These are phyloP conservation scores for Pseudococcus jackbeardsleyi DNA, from an alignment of 2,888 invertebrate genomes.

Conservation along the genomic window DNA sequence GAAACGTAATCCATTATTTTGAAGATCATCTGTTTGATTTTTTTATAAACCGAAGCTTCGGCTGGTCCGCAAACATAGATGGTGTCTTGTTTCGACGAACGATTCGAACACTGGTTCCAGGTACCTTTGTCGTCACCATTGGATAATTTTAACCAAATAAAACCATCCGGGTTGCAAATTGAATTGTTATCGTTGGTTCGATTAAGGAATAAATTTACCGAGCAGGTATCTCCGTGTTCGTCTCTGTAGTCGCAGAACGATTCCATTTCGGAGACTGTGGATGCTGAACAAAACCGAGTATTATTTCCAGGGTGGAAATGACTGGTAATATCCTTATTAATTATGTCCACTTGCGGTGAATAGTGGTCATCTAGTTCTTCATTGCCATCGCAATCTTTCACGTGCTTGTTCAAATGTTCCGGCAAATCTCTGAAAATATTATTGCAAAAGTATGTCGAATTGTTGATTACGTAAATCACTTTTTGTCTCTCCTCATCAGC, in stretches of 20 bases:
- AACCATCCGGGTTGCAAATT: neutral
- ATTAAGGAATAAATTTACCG: neutral
- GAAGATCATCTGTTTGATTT: neutral
- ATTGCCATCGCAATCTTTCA: neutral
- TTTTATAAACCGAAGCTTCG: neutral
- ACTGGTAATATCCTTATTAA: neutral
- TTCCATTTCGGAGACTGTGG: neutral
- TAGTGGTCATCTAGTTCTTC: no score
- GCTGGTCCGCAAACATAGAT: neutral
- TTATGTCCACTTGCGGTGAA: no score
- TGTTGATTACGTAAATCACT: neutral
- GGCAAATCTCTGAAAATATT: neutral
- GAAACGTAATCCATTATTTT: neutral
- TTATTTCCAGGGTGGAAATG: neutral
- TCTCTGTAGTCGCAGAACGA: neutral
- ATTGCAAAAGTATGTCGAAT: neutral
- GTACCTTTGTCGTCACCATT: neutral
- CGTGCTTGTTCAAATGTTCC: neutral
- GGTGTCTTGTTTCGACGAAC: neutral
- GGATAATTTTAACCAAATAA: neutral
- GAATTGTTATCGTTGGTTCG: neutral
- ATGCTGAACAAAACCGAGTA: neutral
- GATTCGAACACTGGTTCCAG: neutral
- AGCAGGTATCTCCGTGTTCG: neutral
- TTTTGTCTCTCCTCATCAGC: neutral